Evolutionary conservation across 1,140 invertebrate species (phyloP).

Genomic region (Contarinia nasturtii): DNA sequence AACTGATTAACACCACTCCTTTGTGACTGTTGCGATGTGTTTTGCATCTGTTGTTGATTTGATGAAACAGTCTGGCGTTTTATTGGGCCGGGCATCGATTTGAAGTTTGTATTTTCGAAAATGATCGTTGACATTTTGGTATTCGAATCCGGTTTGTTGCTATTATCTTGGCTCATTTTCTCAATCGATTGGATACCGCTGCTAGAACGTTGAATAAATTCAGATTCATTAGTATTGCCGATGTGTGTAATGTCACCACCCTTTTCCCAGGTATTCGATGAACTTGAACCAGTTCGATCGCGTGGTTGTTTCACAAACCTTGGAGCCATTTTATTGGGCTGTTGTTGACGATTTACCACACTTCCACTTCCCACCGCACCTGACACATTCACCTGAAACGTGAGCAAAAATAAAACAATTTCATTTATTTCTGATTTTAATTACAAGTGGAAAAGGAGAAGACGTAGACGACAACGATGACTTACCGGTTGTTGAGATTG

Average conservation of each 20-base stretch:
- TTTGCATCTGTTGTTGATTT: background rate
- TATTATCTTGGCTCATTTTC: too few species aligned
- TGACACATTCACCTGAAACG: background rate
- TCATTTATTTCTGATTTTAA: too few species aligned
- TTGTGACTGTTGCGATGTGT: background rate
- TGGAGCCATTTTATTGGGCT: constrained; percentile 1
- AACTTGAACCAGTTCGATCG: background rate
- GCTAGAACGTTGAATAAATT: background rate
- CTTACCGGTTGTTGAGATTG: too few species aligned
- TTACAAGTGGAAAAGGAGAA: too few species aligned
- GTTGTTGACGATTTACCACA: background rate
- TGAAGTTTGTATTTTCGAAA: constrained; percentile 83
- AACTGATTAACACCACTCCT: too few species aligned
- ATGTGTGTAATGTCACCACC: background rate
- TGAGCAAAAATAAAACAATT: too few species aligned
- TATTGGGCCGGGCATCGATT: constrained; percentile 35
- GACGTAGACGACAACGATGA: too few species aligned
- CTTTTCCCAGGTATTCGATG: background rate
- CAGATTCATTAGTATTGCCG: background rate
- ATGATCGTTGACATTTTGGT: constrained; percentile 42
- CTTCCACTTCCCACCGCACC: background rate
- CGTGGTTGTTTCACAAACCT: constrained; percentile 1
- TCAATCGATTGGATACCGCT: too few species aligned
- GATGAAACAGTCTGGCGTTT: constrained; percentile 8
- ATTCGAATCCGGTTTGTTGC: too few species aligned